Evolutionary conservation across 1,140 invertebrate genomes (phyloP).

Genomic region (Cydia pomonella): DNA sequence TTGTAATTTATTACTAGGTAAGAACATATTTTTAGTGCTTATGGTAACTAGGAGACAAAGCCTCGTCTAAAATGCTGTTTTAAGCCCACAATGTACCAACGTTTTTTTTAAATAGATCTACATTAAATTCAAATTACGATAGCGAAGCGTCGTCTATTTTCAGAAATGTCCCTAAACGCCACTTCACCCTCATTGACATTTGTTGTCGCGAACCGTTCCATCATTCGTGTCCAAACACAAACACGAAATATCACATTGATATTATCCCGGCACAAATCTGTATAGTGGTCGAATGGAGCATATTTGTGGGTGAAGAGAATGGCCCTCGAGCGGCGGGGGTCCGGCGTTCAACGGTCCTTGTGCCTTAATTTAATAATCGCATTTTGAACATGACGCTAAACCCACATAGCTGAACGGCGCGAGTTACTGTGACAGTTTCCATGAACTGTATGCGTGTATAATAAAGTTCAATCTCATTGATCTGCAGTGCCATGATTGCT

Average conservation of each 20-base stretch:
- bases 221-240: conserved; percentile 34
- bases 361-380: conserved; percentile 67
- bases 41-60: too few relatives aligned
- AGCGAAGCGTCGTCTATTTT: conserved; percentile 7
- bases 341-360: conserved; percentile 45
- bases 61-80: too few relatives aligned
- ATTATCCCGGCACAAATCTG: conserved; percentile 44
- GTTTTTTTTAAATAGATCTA: background rate
- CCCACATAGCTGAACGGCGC: conserved; percentile 26
- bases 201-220: conserved; percentile 32
- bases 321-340: conserved; percentile 51
- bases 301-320: conserved; percentile 53
- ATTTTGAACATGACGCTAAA: conserved; percentile 47
- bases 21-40: too few relatives aligned
- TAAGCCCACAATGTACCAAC: background rate
- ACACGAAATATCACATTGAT: conserved; percentile 49
- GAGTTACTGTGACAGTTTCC: conserved; percentile 13
- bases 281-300: conserved; percentile 42
- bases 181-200: conserved; percentile 40
- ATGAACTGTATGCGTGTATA: background rate
- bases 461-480: conserved; percentile 20
- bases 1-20: too few relatives aligned
- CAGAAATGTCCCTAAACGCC: conserved; percentile 22
- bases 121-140: background rate
- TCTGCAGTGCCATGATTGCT: background rate